A percentile compares a stretch with the other conserved stretches of the same genome.
Conservation (phyloP, 2,113 vertebrate genomes). For the Pygoscelis adeliae region DNA sequence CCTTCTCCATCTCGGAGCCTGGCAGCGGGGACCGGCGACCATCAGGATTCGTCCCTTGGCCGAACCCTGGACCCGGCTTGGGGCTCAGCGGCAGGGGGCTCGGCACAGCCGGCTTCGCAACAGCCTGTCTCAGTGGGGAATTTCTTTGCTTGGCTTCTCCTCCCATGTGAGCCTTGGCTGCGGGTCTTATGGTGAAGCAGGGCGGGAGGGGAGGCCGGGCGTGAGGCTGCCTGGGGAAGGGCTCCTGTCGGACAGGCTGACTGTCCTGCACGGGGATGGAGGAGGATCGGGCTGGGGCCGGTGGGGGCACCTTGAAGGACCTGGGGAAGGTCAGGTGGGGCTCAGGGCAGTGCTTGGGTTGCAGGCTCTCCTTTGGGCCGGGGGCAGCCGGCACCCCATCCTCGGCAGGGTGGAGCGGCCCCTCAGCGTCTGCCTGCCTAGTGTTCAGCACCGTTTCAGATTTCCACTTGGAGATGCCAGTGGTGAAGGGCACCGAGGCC, state of each 20-base stretch:
- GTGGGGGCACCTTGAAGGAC: constrained; percentile 76
- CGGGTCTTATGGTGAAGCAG: constrained; percentile 60
- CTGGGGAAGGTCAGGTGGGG: constrained; percentile 75
- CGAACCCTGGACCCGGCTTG: neutral
- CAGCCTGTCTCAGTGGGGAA: rapidly evolving
- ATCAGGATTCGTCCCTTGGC: rapidly evolving
- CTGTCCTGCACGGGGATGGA: constrained; percentile 69
- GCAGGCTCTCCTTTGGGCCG: constrained; percentile 1
- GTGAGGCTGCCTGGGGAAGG: constrained; percentile 10
- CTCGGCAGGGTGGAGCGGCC: neutral
- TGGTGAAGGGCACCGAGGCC: neutral
- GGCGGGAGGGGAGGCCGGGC: constrained; percentile 53
- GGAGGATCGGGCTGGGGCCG: constrained; percentile 74
- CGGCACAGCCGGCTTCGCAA: neutral
- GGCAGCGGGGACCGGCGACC: neutral
- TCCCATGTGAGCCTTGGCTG: neutral
- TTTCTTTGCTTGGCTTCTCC: neutral
- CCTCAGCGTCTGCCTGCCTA: constrained; percentile 55
- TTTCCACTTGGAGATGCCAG: constrained; percentile 73
- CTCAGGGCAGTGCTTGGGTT: constrained; percentile 30
- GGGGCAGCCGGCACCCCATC: constrained; percentile 36
- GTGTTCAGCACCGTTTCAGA: constrained; percentile 69
- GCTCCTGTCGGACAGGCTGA: neutral
- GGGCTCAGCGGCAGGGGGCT: neutral
- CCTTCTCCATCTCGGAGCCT: neutral